phyloP scores from a whole-genome alignment of 2,888 invertebrate genomes.

The Hemithea aestivaria region DNA sequence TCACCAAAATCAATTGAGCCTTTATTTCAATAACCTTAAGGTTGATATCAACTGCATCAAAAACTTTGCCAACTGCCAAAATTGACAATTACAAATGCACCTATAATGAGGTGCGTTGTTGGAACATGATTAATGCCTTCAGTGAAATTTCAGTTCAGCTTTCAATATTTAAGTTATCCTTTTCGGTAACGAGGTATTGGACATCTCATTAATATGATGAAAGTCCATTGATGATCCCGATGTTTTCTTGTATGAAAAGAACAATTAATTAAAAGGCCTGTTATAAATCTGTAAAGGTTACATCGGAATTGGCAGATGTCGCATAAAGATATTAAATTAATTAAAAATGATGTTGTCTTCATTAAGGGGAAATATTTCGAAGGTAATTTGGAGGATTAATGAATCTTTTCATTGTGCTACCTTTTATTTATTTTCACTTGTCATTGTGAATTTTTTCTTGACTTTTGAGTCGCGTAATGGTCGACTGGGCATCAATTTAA shows the following conservation, averaged over 20 bases:
- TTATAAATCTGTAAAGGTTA: constrained; percentile 20
- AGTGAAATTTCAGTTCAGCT: constrained; percentile 43
- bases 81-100: constrained; percentile 71
- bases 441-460: too few relatives aligned
- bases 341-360: constrained; percentile 6
- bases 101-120: constrained; percentile 67
- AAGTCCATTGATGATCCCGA: constrained; percentile 19
- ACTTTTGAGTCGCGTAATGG: too few relatives aligned
- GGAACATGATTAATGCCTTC: constrained; percentile 62
- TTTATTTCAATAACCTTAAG: constrained; percentile 39
- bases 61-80: constrained; percentile 39
- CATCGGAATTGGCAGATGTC: constrained; percentile 25
- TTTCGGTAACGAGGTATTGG: constrained; percentile 24
- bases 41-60: constrained; percentile 32
- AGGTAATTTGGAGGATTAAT: constrained; percentile 1
- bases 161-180: constrained; percentile 24
- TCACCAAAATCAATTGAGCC: constrained; percentile 39
- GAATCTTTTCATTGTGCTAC: background rate
- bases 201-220: constrained; percentile 25
- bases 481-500: too few relatives aligned
- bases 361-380: constrained; percentile 4
- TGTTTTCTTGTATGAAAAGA: constrained; percentile 15
- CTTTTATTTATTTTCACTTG: constrained; percentile 13
- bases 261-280: constrained; percentile 14
- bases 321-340: constrained; percentile 17